These are phyloP conservation scores for Trichechus manatus DNA, from an alignment of 2,113 vertebrate genomes.

Conservation along the genomic window DNA sequence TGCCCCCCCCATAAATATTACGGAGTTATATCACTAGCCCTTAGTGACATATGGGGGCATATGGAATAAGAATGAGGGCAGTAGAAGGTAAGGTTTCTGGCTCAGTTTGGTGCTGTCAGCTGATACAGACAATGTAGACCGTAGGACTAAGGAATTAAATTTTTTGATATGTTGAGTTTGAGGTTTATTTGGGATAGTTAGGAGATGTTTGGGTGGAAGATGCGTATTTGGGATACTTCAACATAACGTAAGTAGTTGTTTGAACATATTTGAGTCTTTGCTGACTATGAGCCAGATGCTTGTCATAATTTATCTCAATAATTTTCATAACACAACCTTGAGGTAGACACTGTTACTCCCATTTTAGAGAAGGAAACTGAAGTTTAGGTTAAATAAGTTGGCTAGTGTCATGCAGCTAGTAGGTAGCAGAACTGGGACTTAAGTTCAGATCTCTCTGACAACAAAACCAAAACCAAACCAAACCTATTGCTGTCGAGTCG, in stretches of 20 bases:
- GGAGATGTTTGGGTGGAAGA: neutral
- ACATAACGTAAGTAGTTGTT: neutral
- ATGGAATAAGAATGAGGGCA: neutral
- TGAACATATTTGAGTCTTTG: neutral
- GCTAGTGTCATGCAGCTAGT: neutral
- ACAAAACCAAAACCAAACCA: too few relatives aligned
- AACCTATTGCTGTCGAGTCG: too few relatives aligned
- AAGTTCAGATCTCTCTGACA: neutral
- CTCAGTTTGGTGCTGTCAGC: neutral
- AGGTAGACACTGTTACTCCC: neutral
- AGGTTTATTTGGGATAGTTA: neutral
- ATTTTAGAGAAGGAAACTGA: conserved; percentile 44
- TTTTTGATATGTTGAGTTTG: neutral
- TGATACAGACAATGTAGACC: neutral
- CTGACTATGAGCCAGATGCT: neutral
- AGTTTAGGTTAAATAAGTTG: conserved; percentile 18
- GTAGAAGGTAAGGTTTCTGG: conserved; percentile 9
- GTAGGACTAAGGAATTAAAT: neutral
- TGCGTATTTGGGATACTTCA: neutral
- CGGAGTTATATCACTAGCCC: neutral
- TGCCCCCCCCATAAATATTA: neutral
- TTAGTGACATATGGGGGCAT: conserved; percentile 9
- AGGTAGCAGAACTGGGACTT: neutral
- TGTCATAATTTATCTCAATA: neutral
- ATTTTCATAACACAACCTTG: neutral